Evolutionary conservation across 1,140 invertebrate species (phyloP), one percentile per base, ranked within the genome.

Genomic region (Saccostrea cuccullata): DNA sequence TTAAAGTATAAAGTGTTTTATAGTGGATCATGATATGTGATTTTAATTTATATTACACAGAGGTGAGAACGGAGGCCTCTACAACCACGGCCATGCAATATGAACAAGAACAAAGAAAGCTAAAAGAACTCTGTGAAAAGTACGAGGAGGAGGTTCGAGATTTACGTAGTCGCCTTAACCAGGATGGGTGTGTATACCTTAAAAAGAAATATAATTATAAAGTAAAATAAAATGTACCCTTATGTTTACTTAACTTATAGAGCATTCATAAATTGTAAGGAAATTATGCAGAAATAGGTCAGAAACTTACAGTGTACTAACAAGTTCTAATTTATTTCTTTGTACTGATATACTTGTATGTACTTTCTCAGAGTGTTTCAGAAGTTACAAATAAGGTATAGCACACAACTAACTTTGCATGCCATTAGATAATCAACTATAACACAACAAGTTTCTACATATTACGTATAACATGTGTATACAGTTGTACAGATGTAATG

Each of bases 11-110:
- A 2, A 13, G 13, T 60, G 58, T 60, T 17, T 60, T 15, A 60
- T 13, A 60, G 58, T 60, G 20, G 9, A 64, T 64, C 17, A 20
- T 64, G 47, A 64, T 64, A 20, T 64, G 15, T n/a, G 17, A n/a
- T 64, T 20, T 64, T 13, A 60, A 13, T 4, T 60, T 64, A 60
- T 60, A 20, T 64, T 88, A 94, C 93, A 70, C 94, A 97, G 98
- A 98, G 95, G 97, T 97, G 0, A 96, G 98, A 84, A 97, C 98
- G 92, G 97, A 97, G 92, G 97, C 97, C 0, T 96, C 96, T 12
- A 92, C 91, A 9, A 96, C 96, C 9, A 96, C 96, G 12, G 94
- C 95, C 89, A 96, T 95, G 89, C 95, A 96, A 86, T 96, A 96
- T 92, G 96, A 97, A 91, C 95, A 95, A 67, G 97, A 98, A 95